Percentiles rank a stretch among this genome's conserved stretches.
These are phyloP conservation scores for Nylanderia fulva DNA, from an alignment of 1,140 invertebrate species.

Conservation along the genomic window DNA sequence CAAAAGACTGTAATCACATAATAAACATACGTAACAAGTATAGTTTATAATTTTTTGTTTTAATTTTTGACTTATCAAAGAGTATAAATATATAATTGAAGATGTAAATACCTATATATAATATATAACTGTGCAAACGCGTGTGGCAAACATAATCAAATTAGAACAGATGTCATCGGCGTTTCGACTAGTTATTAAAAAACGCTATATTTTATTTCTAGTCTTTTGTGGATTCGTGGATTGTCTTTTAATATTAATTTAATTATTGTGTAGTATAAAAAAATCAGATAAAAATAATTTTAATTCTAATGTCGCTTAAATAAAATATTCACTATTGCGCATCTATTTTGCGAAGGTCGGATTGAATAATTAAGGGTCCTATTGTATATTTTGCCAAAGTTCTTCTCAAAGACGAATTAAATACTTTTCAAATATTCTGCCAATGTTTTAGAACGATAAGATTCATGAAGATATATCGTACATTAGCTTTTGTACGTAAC, in stretches of 20 bases:
- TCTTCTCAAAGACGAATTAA: conserved; percentile 43
- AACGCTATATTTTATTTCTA: background rate
- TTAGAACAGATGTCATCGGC: background rate
- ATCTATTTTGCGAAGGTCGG: background rate
- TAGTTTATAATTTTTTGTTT: conserved; percentile 3
- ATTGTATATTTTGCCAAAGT: conserved; percentile 49
- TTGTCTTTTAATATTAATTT: background rate
- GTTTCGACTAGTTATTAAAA: background rate
- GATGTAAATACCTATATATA: conserved; percentile 7
- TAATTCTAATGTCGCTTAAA: background rate
- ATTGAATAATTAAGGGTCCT: conserved; percentile 10
- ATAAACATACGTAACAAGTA: background rate
- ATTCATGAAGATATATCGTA: conserved; percentile 50
- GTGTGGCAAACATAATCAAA: conserved; percentile 12
- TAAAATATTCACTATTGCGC: background rate
- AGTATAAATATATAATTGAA: background rate
- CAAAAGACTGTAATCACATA: conserved; percentile 26
- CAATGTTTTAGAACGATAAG: conserved; percentile 47
- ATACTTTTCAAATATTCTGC: conserved; percentile 48
- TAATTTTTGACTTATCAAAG: conserved; percentile 21
- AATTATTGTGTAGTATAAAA: background rate
- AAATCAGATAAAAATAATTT: background rate
- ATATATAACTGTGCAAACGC: conserved; percentile 8
- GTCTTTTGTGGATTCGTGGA: background rate
- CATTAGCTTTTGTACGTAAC: conserved; percentile 64